Evolutionary conservation across 1,140 invertebrate genomes (phyloP).

Genomic region (Drosophila rufa): DNA sequence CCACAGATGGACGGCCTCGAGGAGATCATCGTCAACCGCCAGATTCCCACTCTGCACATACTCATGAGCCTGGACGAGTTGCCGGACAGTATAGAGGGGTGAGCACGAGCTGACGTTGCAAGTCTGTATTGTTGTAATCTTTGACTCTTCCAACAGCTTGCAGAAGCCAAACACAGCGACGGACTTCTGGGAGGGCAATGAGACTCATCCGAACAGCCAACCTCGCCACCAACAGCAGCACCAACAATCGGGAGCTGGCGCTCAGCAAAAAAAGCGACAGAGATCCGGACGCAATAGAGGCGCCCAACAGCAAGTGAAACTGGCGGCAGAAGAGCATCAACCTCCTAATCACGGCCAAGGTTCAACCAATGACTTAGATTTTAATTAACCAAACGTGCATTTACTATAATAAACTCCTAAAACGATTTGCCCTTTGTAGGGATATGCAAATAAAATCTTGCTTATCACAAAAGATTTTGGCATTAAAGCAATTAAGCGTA

Average conservation of each 20-base stretch:
- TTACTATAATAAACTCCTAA: background rate
- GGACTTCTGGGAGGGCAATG: slow-evolving; percentile 51
- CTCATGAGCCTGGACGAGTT: slow-evolving; percentile 88
- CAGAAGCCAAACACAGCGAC: slow-evolving; percentile 60
- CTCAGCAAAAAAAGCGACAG: slow-evolving; percentile 41
- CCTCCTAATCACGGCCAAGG: slow-evolving; percentile 17
- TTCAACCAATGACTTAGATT: background rate
- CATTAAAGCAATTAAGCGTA: slow-evolving; percentile 20
- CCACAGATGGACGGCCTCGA: slow-evolving; percentile 91
- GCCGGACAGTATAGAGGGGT: slow-evolving; percentile 86
- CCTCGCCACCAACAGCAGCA: slow-evolving; percentile 11
- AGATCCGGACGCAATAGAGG: slow-evolving; percentile 33
- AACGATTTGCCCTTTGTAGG: slow-evolving; percentile 20
- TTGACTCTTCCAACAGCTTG: slow-evolving; percentile 27
- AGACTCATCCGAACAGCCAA: background rate
- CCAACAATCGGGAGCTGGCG: background rate
- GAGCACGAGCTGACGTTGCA: background rate
- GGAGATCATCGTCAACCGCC: slow-evolving; percentile 89
- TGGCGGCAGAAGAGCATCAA: slow-evolving; percentile 1
- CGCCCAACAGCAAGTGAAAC: slow-evolving; percentile 19
- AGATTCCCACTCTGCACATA: slow-evolving; percentile 92
- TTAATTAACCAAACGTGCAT: background rate
- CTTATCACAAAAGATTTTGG: slow-evolving; percentile 28
- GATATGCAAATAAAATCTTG: slow-evolving; percentile 36
- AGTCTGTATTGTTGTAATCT: background rate